These are phyloP conservation scores for Trinorchestia longiramus DNA, from an alignment of 1,140 invertebrate species.

Conservation along the genomic window DNA sequence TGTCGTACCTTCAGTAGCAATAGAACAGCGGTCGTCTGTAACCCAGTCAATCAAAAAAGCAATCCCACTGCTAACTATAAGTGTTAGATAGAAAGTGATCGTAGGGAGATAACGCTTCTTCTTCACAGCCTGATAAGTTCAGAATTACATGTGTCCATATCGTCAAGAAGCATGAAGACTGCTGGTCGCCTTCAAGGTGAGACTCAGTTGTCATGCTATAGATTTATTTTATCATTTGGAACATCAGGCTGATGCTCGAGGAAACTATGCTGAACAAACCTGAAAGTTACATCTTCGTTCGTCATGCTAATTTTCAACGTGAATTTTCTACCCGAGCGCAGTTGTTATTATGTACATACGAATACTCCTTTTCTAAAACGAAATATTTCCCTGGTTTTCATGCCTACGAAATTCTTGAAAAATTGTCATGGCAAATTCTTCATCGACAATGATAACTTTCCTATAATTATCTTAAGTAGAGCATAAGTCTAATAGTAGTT, in stretches of 20 bases:
- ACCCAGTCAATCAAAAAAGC: background rate
- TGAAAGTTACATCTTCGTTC: background rate
- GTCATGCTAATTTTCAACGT: background rate
- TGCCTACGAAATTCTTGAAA: background rate
- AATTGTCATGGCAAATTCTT: background rate
- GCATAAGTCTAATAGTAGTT: background rate
- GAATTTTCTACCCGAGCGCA: background rate
- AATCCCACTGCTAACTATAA: background rate
- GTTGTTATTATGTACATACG: background rate
- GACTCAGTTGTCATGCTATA: background rate
- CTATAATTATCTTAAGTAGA: background rate
- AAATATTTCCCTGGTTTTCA: background rate
- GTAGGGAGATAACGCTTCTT: background rate
- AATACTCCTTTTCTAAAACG: background rate
- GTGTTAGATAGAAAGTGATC: background rate
- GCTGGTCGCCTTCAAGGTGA: background rate
- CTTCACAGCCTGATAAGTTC: background rate
- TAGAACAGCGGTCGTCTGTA: background rate
- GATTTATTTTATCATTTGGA: background rate
- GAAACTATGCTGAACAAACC: background rate
- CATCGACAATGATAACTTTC: background rate
- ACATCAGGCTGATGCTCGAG: background rate
- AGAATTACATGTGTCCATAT: background rate
- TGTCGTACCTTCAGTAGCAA: constrained; percentile 1
- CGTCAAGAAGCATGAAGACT: background rate